phyloP scores from a whole-genome alignment of 2,113 vertebrate species.

The Trematocara variabile region DNA sequence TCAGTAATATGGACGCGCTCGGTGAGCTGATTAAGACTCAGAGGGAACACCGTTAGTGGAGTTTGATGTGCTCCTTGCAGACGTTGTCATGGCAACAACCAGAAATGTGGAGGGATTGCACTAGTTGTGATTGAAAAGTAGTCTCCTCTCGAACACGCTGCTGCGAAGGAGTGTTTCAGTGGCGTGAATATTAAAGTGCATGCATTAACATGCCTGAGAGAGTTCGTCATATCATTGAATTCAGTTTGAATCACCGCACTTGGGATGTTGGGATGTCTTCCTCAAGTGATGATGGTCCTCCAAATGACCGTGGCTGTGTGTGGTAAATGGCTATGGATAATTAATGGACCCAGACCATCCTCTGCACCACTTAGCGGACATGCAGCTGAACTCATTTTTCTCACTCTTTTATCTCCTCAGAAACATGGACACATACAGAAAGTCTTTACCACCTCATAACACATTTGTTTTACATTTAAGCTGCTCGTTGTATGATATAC shows the following conservation, averaged over 20 bases:
- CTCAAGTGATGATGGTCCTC: not conserved
- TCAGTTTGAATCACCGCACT: not conserved
- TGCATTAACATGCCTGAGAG: not conserved
- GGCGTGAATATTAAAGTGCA: not conserved
- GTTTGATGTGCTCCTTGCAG: not conserved
- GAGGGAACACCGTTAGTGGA: not conserved
- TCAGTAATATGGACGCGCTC: not conserved
- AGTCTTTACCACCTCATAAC: not conserved
- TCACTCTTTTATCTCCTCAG: not conserved
- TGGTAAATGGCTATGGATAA: not conserved
- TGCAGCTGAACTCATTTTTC: not conserved
- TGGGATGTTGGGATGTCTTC: not conserved
- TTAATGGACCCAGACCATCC: not conserved
- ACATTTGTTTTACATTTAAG: fast-evolving
- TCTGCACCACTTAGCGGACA: not conserved
- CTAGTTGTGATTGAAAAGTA: not conserved
- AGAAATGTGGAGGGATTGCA: not conserved
- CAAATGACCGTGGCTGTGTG: not conserved
- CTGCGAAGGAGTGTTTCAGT: not conserved
- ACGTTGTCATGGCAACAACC: not conserved
- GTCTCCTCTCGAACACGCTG: fast-evolving
- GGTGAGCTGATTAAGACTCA: not conserved
- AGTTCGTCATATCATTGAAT: not conserved
- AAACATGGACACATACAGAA: not conserved
- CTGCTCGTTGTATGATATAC: not conserved